Conservation (phyloP, 2,888 invertebrate genomes). For the Macropis europaea region DNA sequence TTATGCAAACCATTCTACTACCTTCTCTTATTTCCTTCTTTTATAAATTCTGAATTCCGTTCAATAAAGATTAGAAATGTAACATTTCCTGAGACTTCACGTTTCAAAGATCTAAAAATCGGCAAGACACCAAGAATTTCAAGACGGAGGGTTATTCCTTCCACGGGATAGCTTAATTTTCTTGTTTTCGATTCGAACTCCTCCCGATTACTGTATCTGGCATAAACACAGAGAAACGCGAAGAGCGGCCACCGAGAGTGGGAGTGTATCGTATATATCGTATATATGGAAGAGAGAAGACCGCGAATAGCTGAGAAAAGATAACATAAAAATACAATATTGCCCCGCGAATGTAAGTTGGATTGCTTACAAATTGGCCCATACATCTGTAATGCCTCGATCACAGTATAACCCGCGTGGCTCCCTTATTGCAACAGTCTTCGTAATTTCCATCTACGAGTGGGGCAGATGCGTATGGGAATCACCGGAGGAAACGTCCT, state of each 20-base stretch:
- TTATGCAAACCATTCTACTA: too few species aligned
- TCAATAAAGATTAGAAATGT: too few species aligned
- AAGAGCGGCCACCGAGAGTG: background rate
- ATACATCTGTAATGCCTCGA: slow-evolving; percentile 79
- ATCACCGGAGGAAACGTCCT: slow-evolving; percentile 57
- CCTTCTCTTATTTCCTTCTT: too few species aligned
- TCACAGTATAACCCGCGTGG: slow-evolving; percentile 66
- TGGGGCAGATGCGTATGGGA: slow-evolving; percentile 53
- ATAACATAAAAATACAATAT: slow-evolving; percentile 78
- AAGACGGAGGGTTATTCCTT: background rate
- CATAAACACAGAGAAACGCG: slow-evolving; percentile 13
- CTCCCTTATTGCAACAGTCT: slow-evolving; percentile 65
- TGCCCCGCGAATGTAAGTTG: slow-evolving; percentile 76
- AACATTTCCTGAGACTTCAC: too few species aligned
- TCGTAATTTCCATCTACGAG: slow-evolving; percentile 71
- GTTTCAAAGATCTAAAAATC: too few species aligned
- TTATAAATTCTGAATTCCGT: too few species aligned
- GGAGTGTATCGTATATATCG: background rate
- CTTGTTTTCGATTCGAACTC: slow-evolving; percentile 13
- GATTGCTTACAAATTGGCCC: slow-evolving; percentile 80
- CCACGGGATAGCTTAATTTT: background rate
- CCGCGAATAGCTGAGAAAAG: slow-evolving; percentile 57
- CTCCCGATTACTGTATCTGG: background rate
- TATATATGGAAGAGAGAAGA: background rate
- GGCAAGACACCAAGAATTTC: too few species aligned